Base-by-base conservation (phyloP, 2,113 vertebrate species). In the Fulica atra region DNA sequence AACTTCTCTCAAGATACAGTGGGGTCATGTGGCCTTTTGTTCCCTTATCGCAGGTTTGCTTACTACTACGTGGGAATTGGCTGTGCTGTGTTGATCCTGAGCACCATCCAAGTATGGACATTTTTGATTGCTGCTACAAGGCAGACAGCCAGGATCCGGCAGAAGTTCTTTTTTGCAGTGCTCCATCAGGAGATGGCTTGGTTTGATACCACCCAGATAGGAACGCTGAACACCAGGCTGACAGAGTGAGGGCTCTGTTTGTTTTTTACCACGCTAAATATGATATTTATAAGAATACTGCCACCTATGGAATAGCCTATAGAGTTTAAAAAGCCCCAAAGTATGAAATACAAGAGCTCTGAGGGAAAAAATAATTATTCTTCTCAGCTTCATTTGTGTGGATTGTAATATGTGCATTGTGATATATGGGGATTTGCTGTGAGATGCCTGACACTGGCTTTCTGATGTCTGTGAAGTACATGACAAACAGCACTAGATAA, bases 131-230 rank as follows among this genome's bases (percentile, higher is more conserved):
- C 96, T 51, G 98, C 98, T 57, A 59, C 96, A 1, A 98, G 97
- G 63, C 98, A 98, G 92, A 96, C 98, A 4, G 70, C 96, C 71
- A 97, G 98, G 69, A 98, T 98, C 83, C 96, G 97, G 16, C 92
- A 97, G 68, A 98, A 97, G 76, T 98, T 97, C 91, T 98, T 98
- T 88, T 97, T 97, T 91, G 97, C 98, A 61, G 96, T 98, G 44
- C 97, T 98, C 33, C 98, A 98, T 78, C 98, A 98, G 88, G 97
- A 98, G 29, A 98, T 98, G 98, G 92, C 97, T 81, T 98, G 98
- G 98, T 98, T 98, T 97, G 98, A 98, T 74, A 94, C 93, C 10
- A 97, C 88, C 51, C 95, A 97, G 54, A 97, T 98, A 88, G 98
- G 98, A 83, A 96, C 78, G 4, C 36, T 98, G 72, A 98, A 98